phyloP scores from a whole-genome alignment of 2,797 vertebrate species.

The Acanthurus leucopareius region DNA sequence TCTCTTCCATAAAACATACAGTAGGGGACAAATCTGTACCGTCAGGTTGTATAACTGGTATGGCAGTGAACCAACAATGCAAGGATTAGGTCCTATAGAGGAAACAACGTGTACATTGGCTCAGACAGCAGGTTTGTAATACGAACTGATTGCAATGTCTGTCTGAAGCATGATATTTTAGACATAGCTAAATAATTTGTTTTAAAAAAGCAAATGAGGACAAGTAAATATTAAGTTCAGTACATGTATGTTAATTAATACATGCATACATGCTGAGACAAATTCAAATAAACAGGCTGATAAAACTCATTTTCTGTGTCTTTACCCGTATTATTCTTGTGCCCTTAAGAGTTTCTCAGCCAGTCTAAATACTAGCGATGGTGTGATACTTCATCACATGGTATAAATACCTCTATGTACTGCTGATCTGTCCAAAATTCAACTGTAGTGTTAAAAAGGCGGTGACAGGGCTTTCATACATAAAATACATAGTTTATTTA shows the following conservation, averaged over 20 bases:
- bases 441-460: conserved; percentile 43
- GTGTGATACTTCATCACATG: conserved; percentile 54
- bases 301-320: conserved; percentile 18
- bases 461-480: conserved; percentile 47
- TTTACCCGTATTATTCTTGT: background rate
- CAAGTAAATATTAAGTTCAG: background rate
- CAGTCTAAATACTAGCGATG: conserved; percentile 36
- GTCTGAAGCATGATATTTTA: conserved; percentile 11
- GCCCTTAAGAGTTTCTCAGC: conserved; percentile 40
- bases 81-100: conserved; percentile 50
- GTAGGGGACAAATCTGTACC: conserved; percentile 43
- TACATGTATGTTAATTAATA: conserved; percentile 1
- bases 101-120: conserved; percentile 31
- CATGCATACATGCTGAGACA: background rate
- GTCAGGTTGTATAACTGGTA: conserved; percentile 50
- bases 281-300: background rate
- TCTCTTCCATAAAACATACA: conserved; percentile 54
- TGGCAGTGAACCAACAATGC: conserved; percentile 53
- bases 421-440: conserved; percentile 52
- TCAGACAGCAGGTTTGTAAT: conserved; percentile 58
- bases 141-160: conserved; percentile 43
- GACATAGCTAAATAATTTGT: too few relatives aligned
- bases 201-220: too few relatives aligned
- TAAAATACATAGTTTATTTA: conserved; percentile 71
- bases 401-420: conserved; percentile 64